phyloP scores from a whole-genome alignment of 2,888 invertebrate species.

The Pseudococcus jackbeardsleyi region DNA sequence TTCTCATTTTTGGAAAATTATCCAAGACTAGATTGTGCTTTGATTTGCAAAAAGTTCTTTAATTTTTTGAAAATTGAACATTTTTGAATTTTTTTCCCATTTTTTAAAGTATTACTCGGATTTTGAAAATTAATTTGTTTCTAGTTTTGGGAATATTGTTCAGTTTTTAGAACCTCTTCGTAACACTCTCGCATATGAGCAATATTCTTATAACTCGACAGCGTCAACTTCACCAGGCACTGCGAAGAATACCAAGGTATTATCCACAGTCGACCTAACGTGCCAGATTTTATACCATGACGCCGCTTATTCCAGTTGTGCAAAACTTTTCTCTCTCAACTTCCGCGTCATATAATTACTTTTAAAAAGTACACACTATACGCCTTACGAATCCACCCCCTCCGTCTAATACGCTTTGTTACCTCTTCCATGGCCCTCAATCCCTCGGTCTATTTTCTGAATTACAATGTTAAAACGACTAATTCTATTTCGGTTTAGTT shows the following conservation, averaged over 20 bases:
- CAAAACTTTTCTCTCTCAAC: constrained; percentile 38
- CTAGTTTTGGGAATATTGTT: no score
- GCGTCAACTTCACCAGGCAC: background rate
- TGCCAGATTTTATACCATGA: constrained; percentile 9
- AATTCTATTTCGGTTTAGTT: constrained; percentile 56
- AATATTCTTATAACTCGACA: background rate
- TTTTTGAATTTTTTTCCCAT: no score
- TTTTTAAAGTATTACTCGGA: no score
- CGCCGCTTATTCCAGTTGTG: background rate
- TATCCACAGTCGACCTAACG: constrained; percentile 35
- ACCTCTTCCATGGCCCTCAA: background rate
- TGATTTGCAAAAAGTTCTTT: no score
- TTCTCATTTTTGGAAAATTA: no score
- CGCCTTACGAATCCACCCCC: background rate
- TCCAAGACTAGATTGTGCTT: no score
- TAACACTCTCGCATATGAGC: background rate
- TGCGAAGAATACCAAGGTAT: background rate
- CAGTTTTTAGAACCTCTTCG: no score
- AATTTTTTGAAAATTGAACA: no score
- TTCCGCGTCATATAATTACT: constrained; percentile 56
- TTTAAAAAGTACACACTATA: constrained; percentile 46
- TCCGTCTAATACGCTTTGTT: constrained; percentile 30
- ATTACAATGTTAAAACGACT: constrained; percentile 48
- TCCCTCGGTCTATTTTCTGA: background rate
- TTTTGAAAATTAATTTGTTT: no score